phyloP scores from a whole-genome alignment of 2,113 vertebrate species.

The Indicator indicator region DNA sequence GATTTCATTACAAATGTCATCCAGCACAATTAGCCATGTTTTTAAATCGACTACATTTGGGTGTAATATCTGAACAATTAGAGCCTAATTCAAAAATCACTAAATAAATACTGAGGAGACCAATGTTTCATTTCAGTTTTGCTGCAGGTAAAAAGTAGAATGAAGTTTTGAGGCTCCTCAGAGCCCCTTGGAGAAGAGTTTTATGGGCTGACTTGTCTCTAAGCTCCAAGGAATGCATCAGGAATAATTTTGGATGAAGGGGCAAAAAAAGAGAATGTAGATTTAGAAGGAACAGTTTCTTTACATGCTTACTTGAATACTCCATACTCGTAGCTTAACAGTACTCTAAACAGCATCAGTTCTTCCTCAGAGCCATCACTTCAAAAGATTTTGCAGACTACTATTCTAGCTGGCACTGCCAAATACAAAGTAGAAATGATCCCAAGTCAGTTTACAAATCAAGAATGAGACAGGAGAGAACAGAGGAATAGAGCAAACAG shows the following conservation, averaged over 20 bases:
- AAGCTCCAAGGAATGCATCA: background rate
- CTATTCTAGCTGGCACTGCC: background rate
- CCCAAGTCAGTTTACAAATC: background rate
- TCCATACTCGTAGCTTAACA: background rate
- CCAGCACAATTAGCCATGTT: background rate
- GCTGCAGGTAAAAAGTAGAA: background rate
- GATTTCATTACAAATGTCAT: background rate
- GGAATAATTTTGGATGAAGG: background rate
- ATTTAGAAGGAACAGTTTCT: background rate
- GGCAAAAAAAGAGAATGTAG: background rate
- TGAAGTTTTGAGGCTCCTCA: background rate
- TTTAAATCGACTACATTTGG: conserved; percentile 30
- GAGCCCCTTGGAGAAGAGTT: background rate
- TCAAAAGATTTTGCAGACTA: background rate
- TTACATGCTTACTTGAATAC: background rate
- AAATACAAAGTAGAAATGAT: background rate
- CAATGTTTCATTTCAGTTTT: background rate
- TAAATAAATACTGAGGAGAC: conserved; percentile 17
- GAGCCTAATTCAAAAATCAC: conserved; percentile 24
- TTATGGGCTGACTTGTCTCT: background rate
- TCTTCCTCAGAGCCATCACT: background rate
- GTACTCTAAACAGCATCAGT: background rate
- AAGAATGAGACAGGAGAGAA: background rate
- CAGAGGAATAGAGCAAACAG: background rate
- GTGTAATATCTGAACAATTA: conserved; percentile 14